phyloP scores from a whole-genome alignment of 2,888 invertebrate genomes.

The Gonocerus acuteangulatus region DNA sequence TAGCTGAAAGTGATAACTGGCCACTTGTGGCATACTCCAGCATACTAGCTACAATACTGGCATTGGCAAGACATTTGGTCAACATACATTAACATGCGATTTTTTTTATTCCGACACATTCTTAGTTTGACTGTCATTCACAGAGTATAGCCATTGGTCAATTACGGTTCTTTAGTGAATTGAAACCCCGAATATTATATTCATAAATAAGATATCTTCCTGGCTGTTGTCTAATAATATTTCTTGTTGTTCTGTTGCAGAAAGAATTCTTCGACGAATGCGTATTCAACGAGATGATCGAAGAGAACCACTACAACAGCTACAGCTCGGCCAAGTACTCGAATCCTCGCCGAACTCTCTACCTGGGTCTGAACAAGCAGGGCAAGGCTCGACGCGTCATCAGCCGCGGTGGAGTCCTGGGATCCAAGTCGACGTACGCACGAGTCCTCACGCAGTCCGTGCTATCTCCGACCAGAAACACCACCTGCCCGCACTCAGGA shows the following conservation, averaged over 20 bases:
- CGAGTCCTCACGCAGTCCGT: conserved; percentile 59
- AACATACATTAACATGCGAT: too few relatives aligned
- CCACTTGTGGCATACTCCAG: too few relatives aligned
- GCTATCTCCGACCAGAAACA: conserved; percentile 16
- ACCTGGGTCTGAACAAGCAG: conserved; percentile 55
- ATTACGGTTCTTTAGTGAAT: too few relatives aligned
- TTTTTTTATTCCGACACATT: too few relatives aligned
- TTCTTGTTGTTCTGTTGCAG: conserved; percentile 59
- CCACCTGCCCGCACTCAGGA: conserved; percentile 24
- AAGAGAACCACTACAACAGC: conserved; percentile 76
- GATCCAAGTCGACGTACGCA: conserved; percentile 66
- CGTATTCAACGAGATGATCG: conserved; percentile 79
- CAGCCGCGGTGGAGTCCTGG: conserved; percentile 59
- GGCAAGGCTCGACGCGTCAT: conserved; percentile 49
- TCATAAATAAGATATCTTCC: too few relatives aligned
- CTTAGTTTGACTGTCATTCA: too few relatives aligned
- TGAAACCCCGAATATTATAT: too few relatives aligned
- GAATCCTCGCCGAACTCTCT: conserved; percentile 58
- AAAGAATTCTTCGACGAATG: conserved; percentile 75
- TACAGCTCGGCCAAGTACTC: conserved; percentile 70
- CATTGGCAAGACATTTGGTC: too few relatives aligned
- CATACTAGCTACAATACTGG: too few relatives aligned
- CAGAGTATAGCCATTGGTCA: too few relatives aligned
- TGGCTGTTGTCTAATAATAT: too few relatives aligned
- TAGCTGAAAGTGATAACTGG: too few relatives aligned